These are phyloP conservation scores for Orthosia incerta DNA, from an alignment of 2,888 invertebrate species.

Conservation along the genomic window DNA sequence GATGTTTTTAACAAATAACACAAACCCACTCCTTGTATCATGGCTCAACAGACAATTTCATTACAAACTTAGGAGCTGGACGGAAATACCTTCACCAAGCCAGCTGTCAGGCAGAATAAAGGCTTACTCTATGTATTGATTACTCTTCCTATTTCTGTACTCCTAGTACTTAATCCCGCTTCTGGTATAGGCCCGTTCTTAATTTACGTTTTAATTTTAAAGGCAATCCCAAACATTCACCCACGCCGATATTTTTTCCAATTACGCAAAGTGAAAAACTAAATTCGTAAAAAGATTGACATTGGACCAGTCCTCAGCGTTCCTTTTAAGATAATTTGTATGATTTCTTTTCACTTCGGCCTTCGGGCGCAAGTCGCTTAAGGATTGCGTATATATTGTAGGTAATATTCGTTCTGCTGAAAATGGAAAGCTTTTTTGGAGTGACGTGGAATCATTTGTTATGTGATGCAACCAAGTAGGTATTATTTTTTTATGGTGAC, in stretches of 20 bases:
- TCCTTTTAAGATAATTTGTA: conserved; percentile 79
- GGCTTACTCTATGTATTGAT: conserved; percentile 27
- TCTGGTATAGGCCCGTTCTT: conserved; percentile 8
- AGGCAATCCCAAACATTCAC: conserved; percentile 46
- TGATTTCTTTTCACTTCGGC: conserved; percentile 73
- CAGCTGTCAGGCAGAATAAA: conserved; percentile 9
- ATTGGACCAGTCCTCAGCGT: conserved; percentile 68
- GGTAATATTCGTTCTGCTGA: conserved; percentile 61
- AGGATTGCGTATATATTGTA: conserved; percentile 55
- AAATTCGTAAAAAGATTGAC: conserved; percentile 71
- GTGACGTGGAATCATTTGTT: conserved; percentile 67
- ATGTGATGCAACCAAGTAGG: conserved; percentile 49
- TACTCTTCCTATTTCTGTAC: conserved; percentile 14
- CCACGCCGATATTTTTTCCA: conserved; percentile 54
- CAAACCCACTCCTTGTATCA: not conserved
- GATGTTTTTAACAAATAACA: not conserved
- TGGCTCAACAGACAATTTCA: conserved; percentile 15
- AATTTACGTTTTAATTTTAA: conserved; percentile 58
- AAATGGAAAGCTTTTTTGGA: conserved; percentile 72
- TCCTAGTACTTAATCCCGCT: conserved; percentile 20
- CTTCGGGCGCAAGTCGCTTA: conserved; percentile 56
- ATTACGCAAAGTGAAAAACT: conserved; percentile 64
- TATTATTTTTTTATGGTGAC: conserved; percentile 2
- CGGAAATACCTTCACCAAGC: conserved; percentile 10
- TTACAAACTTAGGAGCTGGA: conserved; percentile 1